Evolutionary conservation across 1,140 invertebrate genomes (phyloP), one percentile per base, ranked within the genome.

Genomic region (Bemisia tabaci): DNA sequence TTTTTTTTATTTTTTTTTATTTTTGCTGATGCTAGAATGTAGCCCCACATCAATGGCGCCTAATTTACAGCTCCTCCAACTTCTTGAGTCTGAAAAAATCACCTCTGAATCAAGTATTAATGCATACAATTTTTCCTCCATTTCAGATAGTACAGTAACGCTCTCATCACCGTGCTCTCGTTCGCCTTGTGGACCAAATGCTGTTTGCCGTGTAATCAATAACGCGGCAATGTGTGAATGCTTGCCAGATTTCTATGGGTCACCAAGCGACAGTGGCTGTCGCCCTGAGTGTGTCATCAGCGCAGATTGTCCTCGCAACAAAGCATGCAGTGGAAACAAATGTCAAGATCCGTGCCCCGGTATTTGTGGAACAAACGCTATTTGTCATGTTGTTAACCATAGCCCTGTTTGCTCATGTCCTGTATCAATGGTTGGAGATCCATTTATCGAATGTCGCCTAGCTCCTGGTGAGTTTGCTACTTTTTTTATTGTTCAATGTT

Each of bases 381-480:
- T 83, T 68, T 88, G 90, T 71, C 78, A 84, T 64, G 85, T 86
- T 0, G 84, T 89, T 70, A 89, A 90, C 73, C 91, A 92, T 72
- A 88, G 87, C 70, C 88, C 90, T 1, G 83, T 91, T 2, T 92
- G 90, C 72, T 86, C 83, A 17, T 93, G 91, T 73, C 85, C 87
- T 48, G 74, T 81, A 63, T 81, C 84, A 0, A 79, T 83, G 23
- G 80, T 85, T 25, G 90, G 90, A 61, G 87, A 91, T 84, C 88
- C 90, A 48, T 91, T 90, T 75, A 77, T 82, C 1, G 81, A 84
- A 71, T 90, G 88, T 70, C 81, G 76, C 74, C 78, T 79, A 71
- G 79, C 77, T 74, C 75, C 77, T 72, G 75, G 78, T 80, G 73
- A 72, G 67, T 70, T 17, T 33, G 26, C 17, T 39, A 11, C 23